Evolutionary conservation across 2,888 invertebrate genomes (phyloP), one percentile per base, ranked within the genome.

Genomic region (Scelioninae gen. 1): DNA sequence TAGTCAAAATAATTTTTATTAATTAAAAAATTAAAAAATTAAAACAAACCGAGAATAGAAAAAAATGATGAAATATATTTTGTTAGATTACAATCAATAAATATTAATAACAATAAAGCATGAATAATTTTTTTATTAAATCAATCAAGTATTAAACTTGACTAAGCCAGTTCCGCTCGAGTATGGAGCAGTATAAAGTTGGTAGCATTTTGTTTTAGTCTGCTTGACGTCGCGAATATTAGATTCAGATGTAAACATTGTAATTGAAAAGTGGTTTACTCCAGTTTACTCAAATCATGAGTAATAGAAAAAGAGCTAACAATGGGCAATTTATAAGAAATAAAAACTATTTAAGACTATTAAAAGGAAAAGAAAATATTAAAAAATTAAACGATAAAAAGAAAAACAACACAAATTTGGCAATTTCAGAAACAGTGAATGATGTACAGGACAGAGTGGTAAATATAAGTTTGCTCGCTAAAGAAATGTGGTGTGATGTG

Each of bases 21-120:
- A 62, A 40, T 45, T 43, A 10, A 43, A 13, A 62, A 62, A 45
- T 5, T n/a, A n/a, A n/a, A n/a, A n/a, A n/a, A n/a, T n/a, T n/a
- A n/a, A n/a, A n/a, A n/a, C n/a, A n/a, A n/a, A n/a, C n/a, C n/a
- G n/a, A n/a, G n/a, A 11, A 1, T 11, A 8, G 2, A 13, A 29
- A 23, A 40, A 45, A 62, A 5, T 49, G 8, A 10, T 62, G n/a
- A 11, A 6, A 15, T 45, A 6, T 8, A 43, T 62, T 43, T 16
- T 8, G 2, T n/a, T 16, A 29, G 11, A 43, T n/a, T 23, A 49
- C n/a, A 49, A 49, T 49, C 15, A 13, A 49, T 49, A 13, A 9
- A 15, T 15, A 49, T 49, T 8, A 49, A 49, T 49, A 49, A 5
- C 8, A 49, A 7, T 7, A 15, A 15, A 15, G 15, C 49, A 49